phyloP scores from a whole-genome alignment of 1,140 invertebrate species.

The Spodoptera litura region DNA sequence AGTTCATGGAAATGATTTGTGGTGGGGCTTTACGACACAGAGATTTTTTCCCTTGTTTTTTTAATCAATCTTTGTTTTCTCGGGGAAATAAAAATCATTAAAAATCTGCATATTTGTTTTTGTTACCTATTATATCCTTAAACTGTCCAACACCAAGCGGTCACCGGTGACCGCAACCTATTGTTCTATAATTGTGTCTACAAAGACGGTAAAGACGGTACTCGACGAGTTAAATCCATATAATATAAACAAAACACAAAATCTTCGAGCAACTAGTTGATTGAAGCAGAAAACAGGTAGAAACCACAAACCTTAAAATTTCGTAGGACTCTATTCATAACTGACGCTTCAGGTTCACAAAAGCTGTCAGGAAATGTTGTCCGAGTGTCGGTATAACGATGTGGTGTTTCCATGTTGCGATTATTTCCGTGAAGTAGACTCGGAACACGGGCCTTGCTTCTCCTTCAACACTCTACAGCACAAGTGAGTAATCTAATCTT shows the following conservation, averaged over 20 bases:
- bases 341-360: slow-evolving; percentile 76
- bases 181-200: no score
- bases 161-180: no score
- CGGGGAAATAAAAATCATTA: no score
- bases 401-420: slow-evolving; percentile 86
- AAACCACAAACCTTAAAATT: background rate
- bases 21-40: no score
- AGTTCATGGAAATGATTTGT: background rate
- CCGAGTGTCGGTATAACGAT: slow-evolving; percentile 83
- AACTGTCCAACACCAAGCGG: no score
- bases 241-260: background rate
- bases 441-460: slow-evolving; percentile 86
- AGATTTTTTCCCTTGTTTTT: background rate
- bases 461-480: slow-evolving; percentile 86
- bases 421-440: slow-evolving; percentile 84
- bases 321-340: background rate
- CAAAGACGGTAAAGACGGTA: no score
- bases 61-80: no score
- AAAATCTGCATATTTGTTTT: no score
- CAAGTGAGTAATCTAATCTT: slow-evolving; percentile 60
- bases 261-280: no score
- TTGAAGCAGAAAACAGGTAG: no score
- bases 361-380: slow-evolving; percentile 80
- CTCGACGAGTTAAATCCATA: no score
- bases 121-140: no score